Evolutionary conservation across 2,113 vertebrate species (phyloP).

Genomic region (Elgaria multicarinata): DNA sequence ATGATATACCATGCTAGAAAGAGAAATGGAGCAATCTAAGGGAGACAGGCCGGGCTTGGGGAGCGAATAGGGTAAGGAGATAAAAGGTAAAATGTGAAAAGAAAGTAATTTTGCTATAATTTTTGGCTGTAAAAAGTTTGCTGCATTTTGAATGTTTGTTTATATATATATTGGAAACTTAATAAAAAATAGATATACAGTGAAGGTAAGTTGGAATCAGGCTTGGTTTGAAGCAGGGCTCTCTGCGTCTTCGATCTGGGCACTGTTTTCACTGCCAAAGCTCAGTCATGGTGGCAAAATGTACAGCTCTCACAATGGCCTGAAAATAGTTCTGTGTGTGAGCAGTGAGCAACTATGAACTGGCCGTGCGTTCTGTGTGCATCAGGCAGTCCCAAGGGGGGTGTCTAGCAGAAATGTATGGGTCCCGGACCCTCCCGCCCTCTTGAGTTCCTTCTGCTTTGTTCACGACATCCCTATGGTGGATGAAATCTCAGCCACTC

Average conservation of each 20-base stretch:
- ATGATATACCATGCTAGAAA: no score
- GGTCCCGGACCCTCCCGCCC: not conserved
- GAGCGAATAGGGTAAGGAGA: no score
- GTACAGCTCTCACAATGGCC: not conserved
- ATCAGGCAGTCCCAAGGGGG: not conserved
- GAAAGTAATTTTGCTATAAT: no score
- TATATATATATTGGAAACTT: no score
- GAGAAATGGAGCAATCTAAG: no score
- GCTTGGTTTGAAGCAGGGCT: not conserved
- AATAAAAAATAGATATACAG: no score
- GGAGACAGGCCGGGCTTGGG: no score
- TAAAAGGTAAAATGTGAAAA: no score
- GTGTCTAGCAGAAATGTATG: not conserved
- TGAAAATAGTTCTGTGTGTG: not conserved
- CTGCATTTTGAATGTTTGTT: no score
- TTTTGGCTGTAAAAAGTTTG: no score
- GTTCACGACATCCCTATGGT: not conserved
- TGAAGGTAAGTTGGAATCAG: not conserved
- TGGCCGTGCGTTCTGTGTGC: not conserved
- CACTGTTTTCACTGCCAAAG: not conserved
- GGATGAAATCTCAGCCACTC: not conserved
- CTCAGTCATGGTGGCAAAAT: not conserved
- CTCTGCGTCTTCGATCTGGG: not conserved
- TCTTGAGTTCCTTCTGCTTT: not conserved
- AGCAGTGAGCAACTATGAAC: not conserved